Percentiles rank a stretch among this genome's conserved stretches.
Conservation (phyloP, 2,888 invertebrate genomes). For the Cephus runcator region DNA sequence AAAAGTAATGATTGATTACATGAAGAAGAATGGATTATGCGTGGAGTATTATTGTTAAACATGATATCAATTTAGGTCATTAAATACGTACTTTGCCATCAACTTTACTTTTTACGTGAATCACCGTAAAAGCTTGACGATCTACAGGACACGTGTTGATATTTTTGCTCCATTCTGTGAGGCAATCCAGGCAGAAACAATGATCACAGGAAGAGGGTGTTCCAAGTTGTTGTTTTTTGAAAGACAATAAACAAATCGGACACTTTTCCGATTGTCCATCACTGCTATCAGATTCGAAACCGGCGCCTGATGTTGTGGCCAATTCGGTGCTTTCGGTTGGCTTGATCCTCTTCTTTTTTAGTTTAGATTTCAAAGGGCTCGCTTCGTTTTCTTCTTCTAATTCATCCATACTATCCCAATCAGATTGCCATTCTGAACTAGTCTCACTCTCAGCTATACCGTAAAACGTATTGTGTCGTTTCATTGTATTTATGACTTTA, state of each 20-base stretch:
- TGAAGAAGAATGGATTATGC: neutral
- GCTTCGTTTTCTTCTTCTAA: slow-evolving; percentile 22
- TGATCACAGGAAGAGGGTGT: slow-evolving; percentile 90
- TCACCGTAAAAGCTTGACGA: slow-evolving; percentile 80
- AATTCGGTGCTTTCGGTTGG: neutral
- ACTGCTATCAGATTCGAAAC: slow-evolving; percentile 70
- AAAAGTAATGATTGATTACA: neutral
- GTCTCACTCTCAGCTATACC: slow-evolving; percentile 36
- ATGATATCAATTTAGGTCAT: neutral
- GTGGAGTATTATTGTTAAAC: neutral
- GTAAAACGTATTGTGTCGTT: neutral
- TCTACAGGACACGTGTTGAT: slow-evolving; percentile 96
- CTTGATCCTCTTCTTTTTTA: slow-evolving; percentile 18
- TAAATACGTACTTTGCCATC: slow-evolving; percentile 70
- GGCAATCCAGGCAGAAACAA: slow-evolving; percentile 88
- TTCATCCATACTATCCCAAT: slow-evolving; percentile 56
- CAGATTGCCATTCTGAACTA: slow-evolving; percentile 56
- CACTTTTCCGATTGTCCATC: slow-evolving; percentile 85
- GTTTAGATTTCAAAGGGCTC: slow-evolving; percentile 11
- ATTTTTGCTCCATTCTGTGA: slow-evolving; percentile 94
- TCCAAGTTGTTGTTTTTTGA: slow-evolving; percentile 83
- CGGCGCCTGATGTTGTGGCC: slow-evolving; percentile 24
- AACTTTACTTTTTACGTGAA: slow-evolving; percentile 77
- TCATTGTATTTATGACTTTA: slow-evolving; percentile 4
- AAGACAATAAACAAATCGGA: slow-evolving; percentile 87